Percentiles rank a stretch among this genome's conserved stretches.
phyloP scores from a whole-genome alignment of 30 jellyfish, hydroid and myxozoan species.

The Turritopsis rubra region DNA sequence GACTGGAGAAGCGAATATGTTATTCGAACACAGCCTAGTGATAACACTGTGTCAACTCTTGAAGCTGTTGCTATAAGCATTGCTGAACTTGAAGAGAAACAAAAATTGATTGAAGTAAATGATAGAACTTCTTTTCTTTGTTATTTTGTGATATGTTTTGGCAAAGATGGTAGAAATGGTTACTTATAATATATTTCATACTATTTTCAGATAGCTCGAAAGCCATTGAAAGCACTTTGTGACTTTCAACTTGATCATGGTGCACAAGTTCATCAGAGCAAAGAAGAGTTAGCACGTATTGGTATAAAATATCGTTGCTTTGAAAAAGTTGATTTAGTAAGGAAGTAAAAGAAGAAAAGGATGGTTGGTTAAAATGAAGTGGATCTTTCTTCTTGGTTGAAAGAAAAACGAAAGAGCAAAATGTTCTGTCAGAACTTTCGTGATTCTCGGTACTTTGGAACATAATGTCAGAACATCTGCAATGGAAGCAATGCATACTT shows the following conservation, averaged over 20 bases:
- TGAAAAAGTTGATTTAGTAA: background rate
- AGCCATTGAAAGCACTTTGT: constrained; percentile 44
- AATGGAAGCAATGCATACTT: no score
- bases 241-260: constrained; percentile 48
- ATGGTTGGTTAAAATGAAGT: no score
- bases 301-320: constrained; percentile 34
- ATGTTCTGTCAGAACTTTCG: no score
- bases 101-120: constrained; percentile 30
- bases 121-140: background rate
- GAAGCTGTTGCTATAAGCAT: constrained; percentile 55
- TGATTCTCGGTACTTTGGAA: no score
- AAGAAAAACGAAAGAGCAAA: background rate
- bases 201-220: constrained; percentile 22
- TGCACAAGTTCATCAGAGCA: constrained; percentile 47
- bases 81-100: constrained; percentile 40
- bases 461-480: no score
- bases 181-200: background rate
- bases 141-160: background rate
- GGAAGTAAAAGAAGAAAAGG: background rate
- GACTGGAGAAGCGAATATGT: constrained; percentile 43
- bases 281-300: constrained; percentile 31
- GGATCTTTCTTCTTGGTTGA: no score
- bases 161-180: no score
- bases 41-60: constrained; percentile 42
- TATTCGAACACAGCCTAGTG: constrained; percentile 46